A percentile compares a stretch with the other conserved stretches of the same genome.
Conservation (phyloP, 2,888 invertebrate genomes). For the Cremastinae sp. region DNA sequence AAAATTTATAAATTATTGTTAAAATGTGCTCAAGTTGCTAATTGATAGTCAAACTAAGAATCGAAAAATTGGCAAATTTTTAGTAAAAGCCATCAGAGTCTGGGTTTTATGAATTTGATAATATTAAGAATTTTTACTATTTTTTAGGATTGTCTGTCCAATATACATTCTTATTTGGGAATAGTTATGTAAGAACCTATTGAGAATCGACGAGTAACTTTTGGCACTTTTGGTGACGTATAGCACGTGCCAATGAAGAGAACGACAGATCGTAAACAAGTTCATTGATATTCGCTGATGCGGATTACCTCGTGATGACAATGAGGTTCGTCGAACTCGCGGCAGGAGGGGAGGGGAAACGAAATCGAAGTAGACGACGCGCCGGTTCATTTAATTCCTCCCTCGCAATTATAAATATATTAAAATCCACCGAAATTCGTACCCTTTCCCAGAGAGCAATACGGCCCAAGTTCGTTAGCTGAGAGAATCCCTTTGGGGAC, state of each 20-base stretch:
- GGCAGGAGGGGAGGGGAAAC: neutral
- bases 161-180: too few relatives aligned
- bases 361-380: slow-evolving; percentile 1
- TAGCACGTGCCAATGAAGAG: slow-evolving; percentile 31
- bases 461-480: neutral
- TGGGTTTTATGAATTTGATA: too few relatives aligned
- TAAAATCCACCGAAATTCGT: neutral
- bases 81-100: too few relatives aligned
- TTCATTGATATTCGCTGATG: slow-evolving; percentile 43
- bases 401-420: slow-evolving; percentile 16
- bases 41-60: too few relatives aligned
- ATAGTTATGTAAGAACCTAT: slow-evolving; percentile 4
- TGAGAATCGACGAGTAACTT: neutral
- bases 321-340: slow-evolving; percentile 42
- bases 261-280: slow-evolving; percentile 43
- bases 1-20: too few relatives aligned
- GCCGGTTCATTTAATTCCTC: slow-evolving; percentile 12
- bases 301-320: slow-evolving; percentile 42
- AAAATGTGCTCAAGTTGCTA: too few relatives aligned
- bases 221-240: slow-evolving; percentile 3
- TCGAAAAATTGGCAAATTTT: too few relatives aligned
- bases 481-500: too few relatives aligned
- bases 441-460: too few relatives aligned
- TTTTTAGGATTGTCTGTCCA: too few relatives aligned
- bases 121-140: too few relatives aligned